Evolutionary conservation across 1,140 invertebrate species (phyloP).

Genomic region (Drosophila arizonae): DNA sequence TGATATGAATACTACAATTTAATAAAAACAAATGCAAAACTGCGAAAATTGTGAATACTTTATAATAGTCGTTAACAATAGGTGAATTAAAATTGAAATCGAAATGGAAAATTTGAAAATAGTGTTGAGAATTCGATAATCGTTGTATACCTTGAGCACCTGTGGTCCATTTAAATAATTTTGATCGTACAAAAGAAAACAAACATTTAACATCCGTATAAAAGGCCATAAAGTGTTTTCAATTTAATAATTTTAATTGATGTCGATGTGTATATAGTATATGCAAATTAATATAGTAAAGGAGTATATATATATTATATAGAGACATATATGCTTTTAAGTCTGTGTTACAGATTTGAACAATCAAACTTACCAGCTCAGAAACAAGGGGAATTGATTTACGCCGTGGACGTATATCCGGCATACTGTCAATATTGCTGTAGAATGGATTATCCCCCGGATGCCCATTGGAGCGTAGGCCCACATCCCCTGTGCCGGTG

Average conservation of each 20-base stretch:
- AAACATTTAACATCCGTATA: slow-evolving; percentile 34
- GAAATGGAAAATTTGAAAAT: slow-evolving; percentile 12
- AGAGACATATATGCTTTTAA: too few species aligned
- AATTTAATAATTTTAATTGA: background rate
- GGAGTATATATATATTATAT: too few species aligned
- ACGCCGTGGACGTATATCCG: slow-evolving; percentile 96
- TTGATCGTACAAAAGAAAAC: slow-evolving; percentile 48
- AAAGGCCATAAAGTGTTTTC: background rate
- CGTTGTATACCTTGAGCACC: slow-evolving; percentile 89
- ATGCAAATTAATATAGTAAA: too few species aligned
- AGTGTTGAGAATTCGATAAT: slow-evolving; percentile 26
- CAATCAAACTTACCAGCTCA: slow-evolving; percentile 96
- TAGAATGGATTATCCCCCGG: slow-evolving; percentile 99
- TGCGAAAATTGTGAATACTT: slow-evolving; percentile 4
- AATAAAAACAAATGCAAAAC: slow-evolving; percentile 2
- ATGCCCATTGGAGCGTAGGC: slow-evolving; percentile 91
- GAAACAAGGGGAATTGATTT: slow-evolving; percentile 99
- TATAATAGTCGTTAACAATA: slow-evolving; percentile 10
- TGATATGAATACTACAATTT: slow-evolving; percentile 11
- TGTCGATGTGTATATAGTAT: background rate
- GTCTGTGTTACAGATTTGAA: too few species aligned
- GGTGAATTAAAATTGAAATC: slow-evolving; percentile 21
- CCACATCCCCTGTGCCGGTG: slow-evolving; percentile 88
- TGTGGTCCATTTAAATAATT: slow-evolving; percentile 83
- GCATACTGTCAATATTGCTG: slow-evolving; percentile 99